Evolutionary conservation across 2,113 vertebrate genomes (phyloP).

Genomic region (Amblyopsis rosae): DNA sequence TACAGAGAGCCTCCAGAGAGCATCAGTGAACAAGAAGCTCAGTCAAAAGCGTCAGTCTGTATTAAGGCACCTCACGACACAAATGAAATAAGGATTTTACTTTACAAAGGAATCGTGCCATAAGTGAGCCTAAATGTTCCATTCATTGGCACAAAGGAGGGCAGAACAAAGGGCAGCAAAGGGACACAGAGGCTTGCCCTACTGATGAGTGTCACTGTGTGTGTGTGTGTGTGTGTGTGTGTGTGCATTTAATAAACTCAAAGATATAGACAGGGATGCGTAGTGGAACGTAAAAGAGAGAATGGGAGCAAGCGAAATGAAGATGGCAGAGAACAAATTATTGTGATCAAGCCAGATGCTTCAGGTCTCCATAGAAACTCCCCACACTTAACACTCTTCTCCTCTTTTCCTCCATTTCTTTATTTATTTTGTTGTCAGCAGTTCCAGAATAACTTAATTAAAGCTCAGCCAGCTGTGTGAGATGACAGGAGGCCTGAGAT

Average conservation of each 20-base stretch:
- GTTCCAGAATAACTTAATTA: constrained; percentile 81
- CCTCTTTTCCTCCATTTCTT: constrained; percentile 54
- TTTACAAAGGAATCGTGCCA: no score
- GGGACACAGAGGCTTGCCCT: neutral
- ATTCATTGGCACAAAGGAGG: neutral
- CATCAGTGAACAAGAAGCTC: no score
- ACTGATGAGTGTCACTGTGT: constrained; percentile 37
- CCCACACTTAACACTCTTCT: constrained; percentile 64
- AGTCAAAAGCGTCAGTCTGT: no score
- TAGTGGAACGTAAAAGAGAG: neutral
- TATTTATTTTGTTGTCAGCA: constrained; percentile 78
- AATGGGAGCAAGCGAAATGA: constrained; percentile 29
- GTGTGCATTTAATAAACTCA: constrained; percentile 14
- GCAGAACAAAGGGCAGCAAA: neutral
- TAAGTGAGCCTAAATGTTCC: no score
- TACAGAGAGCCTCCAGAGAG: no score
- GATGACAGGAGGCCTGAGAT: constrained; percentile 74
- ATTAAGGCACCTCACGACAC: no score
- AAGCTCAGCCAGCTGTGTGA: constrained; percentile 73
- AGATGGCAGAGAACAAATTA: constrained; percentile 65
- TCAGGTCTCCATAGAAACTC: constrained; percentile 79
- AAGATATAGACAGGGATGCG: constrained; percentile 3
- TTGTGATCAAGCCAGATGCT: constrained; percentile 77
- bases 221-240: constrained; percentile 20
- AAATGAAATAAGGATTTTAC: no score